Evolutionary conservation across 2,113 vertebrate species (phyloP), one percentile per base, ranked within the genome.

Genomic region (Tenebrosternarchus preto): DNA sequence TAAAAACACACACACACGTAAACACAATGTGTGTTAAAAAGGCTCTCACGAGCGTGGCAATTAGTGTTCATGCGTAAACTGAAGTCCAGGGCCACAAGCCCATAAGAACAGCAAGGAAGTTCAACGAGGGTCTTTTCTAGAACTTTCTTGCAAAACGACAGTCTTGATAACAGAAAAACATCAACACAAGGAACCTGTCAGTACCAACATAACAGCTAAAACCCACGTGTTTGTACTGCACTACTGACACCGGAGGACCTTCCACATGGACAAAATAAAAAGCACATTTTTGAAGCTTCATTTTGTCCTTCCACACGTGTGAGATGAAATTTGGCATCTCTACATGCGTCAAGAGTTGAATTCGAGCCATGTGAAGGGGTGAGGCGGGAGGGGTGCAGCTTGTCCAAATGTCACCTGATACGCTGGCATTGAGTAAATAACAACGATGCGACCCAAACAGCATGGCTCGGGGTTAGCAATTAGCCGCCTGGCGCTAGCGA

Each of bases 21-120:
- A 59, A 68, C 70, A 82, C 77, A 85, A 80, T 85, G 77, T 61
- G 73, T 85, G 84, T 50, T 85, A 73, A 83, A 83, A 85, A 63
- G 76, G 19, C 24, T 24, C 15, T 55, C 60, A 56, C 33, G n/a
- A n/a, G n/a, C n/a, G 64, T 63, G 25, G 29, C 29, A 57, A 31
- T 84, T 76, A 66, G 22, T 64, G 25, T 61, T 55, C 29, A 80
- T 39, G 31, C n/a, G 53, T 63, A 67, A 73, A 74, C 60, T 57
- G 15, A 73, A 56, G 78, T 80, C 77, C 73, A 77, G 66, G 68
- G 80, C 31, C 59, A 24, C 19, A 27, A 17, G 22, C 70, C 59
- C 29, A 19, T 43, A 24, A 55, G 39, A 61, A 70, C 31, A 56
- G 66, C n/a, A 24, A 56, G 25, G 2, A 19, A 61, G 55, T 63